Percentiles rank a stretch among this genome's conserved stretches.
Evolutionary conservation across 2,888 invertebrate species (phyloP).

Genomic region (Chymomyza fuscimana): DNA sequence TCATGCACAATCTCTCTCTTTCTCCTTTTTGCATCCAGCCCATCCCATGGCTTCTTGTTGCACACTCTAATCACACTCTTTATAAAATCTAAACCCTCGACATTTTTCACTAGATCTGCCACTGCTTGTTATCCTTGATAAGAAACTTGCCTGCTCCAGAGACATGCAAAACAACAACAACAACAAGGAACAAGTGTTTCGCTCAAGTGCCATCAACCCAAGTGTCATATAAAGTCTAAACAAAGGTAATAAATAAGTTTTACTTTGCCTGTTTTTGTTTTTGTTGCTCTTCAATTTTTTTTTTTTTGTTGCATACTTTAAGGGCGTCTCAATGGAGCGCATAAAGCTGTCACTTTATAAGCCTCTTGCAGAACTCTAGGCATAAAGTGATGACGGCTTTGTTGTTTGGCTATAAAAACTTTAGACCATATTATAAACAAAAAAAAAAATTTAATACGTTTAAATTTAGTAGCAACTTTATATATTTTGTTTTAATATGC

Average conservation of each 20-base stretch:
- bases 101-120: too few relatives aligned
- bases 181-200: constrained; percentile 59
- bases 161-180: constrained; percentile 13
- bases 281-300: not conserved
- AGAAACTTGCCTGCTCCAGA: constrained; percentile 49
- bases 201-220: constrained; percentile 60
- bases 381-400: not conserved
- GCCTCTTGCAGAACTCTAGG: not conserved
- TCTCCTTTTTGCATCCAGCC: too few relatives aligned
- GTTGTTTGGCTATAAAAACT: not conserved
- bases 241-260: constrained; percentile 74
- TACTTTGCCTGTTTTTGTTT: not conserved
- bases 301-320: not conserved
- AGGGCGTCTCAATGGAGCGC: not conserved
- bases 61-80: too few relatives aligned
- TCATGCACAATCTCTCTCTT: too few relatives aligned
- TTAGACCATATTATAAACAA: not conserved
- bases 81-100: too few relatives aligned
- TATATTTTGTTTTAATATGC: not conserved
- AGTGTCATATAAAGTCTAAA: constrained; percentile 68
- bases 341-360: not conserved
- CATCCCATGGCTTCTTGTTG: too few relatives aligned
- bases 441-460: not conserved
- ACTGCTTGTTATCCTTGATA: constrained; percentile 39
- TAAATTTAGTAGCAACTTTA: not conserved